phyloP scores from a whole-genome alignment of 2,113 vertebrate genomes.

The Emydura subglobosa region DNA sequence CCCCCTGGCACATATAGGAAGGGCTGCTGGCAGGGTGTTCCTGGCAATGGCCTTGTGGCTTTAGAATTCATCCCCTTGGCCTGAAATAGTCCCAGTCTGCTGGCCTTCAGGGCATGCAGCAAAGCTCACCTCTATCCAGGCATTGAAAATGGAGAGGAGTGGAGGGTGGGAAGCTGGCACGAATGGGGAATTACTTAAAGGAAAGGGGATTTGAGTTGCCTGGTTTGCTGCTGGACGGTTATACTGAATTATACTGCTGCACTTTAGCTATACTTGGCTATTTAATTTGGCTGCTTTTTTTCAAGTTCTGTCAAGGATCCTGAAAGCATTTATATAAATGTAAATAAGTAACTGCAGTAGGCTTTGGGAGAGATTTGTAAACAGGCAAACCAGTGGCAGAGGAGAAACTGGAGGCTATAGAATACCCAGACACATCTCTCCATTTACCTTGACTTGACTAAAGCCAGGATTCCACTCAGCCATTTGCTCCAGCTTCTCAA shows the following conservation, averaged over 20 bases:
- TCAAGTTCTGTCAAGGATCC: not conserved
- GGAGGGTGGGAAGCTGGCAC: not conserved
- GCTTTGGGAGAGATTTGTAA: not conserved
- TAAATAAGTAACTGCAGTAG: not conserved
- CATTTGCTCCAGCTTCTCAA: constrained; percentile 82
- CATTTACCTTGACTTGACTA: constrained; percentile 76
- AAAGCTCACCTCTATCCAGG: not conserved
- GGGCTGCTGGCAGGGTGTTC: not conserved
- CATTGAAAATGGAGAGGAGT: not conserved
- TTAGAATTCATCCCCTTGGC: not conserved
- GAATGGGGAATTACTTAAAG: not conserved
- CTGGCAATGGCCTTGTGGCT: not conserved
- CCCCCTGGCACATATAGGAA: not conserved
- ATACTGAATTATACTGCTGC: not conserved
- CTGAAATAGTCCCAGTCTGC: not conserved
- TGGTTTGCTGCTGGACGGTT: not conserved
- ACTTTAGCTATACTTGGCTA: not conserved
- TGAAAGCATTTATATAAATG: not conserved
- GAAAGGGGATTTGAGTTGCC: not conserved
- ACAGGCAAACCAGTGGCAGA: not conserved
- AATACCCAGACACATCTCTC: not conserved
- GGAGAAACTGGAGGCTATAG: not conserved
- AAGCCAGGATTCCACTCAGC: constrained; percentile 84
- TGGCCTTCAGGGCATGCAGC: not conserved
- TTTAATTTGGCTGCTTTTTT: not conserved